A percentile compares a stretch with the other conserved stretches of the same genome.
phyloP scores from a whole-genome alignment of 1,140 invertebrate species.

The Pseudomyrmex pallidus region DNA sequence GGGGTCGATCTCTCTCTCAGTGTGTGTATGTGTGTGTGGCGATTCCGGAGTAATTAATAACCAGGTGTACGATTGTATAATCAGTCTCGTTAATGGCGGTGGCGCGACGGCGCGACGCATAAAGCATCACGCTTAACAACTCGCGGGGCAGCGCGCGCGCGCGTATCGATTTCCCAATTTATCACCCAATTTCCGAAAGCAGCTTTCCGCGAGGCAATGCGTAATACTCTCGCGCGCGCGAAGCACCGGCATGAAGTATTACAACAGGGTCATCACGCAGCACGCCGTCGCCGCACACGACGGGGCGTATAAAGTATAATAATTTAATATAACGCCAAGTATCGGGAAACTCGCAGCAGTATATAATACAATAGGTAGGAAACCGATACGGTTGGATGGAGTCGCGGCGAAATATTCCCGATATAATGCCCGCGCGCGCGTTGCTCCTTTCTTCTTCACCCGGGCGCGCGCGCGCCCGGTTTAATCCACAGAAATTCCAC shows the following conservation, averaged over 20 bases:
- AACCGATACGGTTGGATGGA: slow-evolving; percentile 64
- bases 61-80: slow-evolving; percentile 50
- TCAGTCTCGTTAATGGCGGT: slow-evolving; percentile 50
- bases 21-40: no score
- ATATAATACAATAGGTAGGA: slow-evolving; percentile 71
- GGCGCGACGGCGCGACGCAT: slow-evolving; percentile 26
- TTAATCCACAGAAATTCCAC: slow-evolving; percentile 64
- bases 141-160: slow-evolving; percentile 4
- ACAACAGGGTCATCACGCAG: slow-evolving; percentile 33
- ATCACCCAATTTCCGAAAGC: slow-evolving; percentile 61
- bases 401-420: slow-evolving; percentile 71
- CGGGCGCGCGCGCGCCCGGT: slow-evolving; percentile 13
- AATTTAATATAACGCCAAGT: slow-evolving; percentile 78
- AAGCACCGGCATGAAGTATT: slow-evolving; percentile 12
- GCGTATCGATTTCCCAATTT: slow-evolving; percentile 63
- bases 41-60: slow-evolving; percentile 52
- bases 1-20: no score
- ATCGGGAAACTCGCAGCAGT: slow-evolving; percentile 75
- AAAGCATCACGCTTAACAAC: slow-evolving; percentile 59
- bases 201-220: slow-evolving; percentile 54
- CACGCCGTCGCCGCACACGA: slow-evolving; percentile 19
- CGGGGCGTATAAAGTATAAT: slow-evolving; percentile 70
- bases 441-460: slow-evolving; percentile 57
- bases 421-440: slow-evolving; percentile 55
- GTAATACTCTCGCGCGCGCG: slow-evolving; percentile 44